Evolutionary conservation across 2,797 vertebrate genomes (phyloP), one percentile per base, ranked within the genome.

Genomic region (Arremon aurantiirostris): DNA sequence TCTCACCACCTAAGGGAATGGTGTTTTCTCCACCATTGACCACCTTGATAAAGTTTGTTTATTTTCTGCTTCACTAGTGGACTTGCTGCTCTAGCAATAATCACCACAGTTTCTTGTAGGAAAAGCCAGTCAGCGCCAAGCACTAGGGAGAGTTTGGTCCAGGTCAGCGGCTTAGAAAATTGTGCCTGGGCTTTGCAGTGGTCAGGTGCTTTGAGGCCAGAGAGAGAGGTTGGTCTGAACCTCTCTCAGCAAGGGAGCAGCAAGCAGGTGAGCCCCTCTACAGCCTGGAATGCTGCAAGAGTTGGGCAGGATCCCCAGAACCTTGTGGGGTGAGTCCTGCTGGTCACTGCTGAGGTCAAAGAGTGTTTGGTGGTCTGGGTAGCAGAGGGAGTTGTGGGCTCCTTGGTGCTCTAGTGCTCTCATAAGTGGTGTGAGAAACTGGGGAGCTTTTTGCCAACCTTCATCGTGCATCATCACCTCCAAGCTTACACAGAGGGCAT

Each of bases 81-180:
- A 23, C 56, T 89, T 26, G 55, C 84, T 92, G 82, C 84, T 72
- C 61, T 65, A 84, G 91, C 63, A 89, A 59, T 80, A 72, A 94
- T 89, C 75, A 61, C 39, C 27, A 18, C 4, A 55, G 89, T 52
- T 59, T 72, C 81, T 46, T 56, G 21, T 10, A 84, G 71, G 68
- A 65, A 95, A 87, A 91, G 46, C 50, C 87, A 64, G 35, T 75
- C 55, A 76, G 84, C 66, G 61, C 32, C 41, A 72, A 41, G 46
- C 75, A 47, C 55, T 61, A 8, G 35, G 70, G 46, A 82, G 50
- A 84, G 41, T 55, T 85, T 69, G 68, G 75, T 95, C 55, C 78
- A 59, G 63, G 82, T 87, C 84, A 94, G 19, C 89, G 91, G 85
- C 79, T 95, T 86, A 89, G 94, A 95, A 96, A 95, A 95, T 93